These are phyloP conservation scores for Amblyopsis hoosieri DNA, from an alignment of 2,797 vertebrate genomes.

Conservation along the genomic window DNA sequence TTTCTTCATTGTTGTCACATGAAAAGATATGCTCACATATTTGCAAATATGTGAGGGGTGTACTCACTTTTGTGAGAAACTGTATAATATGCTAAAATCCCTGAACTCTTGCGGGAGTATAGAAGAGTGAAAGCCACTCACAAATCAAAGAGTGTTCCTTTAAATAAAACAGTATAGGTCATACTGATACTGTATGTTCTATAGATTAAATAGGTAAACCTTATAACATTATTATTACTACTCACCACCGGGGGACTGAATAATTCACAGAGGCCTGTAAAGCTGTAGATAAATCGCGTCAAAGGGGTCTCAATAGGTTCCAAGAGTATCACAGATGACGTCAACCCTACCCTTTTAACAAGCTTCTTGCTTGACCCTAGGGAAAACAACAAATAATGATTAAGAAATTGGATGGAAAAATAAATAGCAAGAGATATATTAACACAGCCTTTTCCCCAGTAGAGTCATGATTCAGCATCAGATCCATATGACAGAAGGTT, in stretches of 20 bases:
- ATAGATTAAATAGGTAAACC: background rate
- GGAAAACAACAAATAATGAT: background rate
- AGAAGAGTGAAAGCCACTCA: too few relatives aligned
- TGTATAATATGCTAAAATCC: too few relatives aligned
- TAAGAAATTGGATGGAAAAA: background rate
- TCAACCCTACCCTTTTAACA: slow-evolving; percentile 68
- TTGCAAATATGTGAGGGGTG: too few relatives aligned
- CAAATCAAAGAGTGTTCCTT: too few relatives aligned
- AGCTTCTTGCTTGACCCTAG: slow-evolving; percentile 79
- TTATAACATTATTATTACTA: background rate
- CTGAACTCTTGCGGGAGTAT: too few relatives aligned
- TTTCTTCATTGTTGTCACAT: too few relatives aligned
- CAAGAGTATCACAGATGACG: slow-evolving; percentile 81
- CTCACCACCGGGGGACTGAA: slow-evolving; percentile 80
- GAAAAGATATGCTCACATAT: too few relatives aligned
- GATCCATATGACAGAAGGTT: background rate
- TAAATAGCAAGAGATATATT: background rate
- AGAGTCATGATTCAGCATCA: too few relatives aligned
- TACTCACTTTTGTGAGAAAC: too few relatives aligned
- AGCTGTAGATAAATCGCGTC: slow-evolving; percentile 84
- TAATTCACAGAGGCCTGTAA: slow-evolving; percentile 71
- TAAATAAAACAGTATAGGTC: too few relatives aligned
- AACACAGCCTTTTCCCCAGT: too few relatives aligned
- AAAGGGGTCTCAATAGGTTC: slow-evolving; percentile 84
- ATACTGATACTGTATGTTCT: too few relatives aligned